Evolutionary conservation across 2,797 vertebrate species (phyloP).

Genomic region (Gymnopithys bicolor): DNA sequence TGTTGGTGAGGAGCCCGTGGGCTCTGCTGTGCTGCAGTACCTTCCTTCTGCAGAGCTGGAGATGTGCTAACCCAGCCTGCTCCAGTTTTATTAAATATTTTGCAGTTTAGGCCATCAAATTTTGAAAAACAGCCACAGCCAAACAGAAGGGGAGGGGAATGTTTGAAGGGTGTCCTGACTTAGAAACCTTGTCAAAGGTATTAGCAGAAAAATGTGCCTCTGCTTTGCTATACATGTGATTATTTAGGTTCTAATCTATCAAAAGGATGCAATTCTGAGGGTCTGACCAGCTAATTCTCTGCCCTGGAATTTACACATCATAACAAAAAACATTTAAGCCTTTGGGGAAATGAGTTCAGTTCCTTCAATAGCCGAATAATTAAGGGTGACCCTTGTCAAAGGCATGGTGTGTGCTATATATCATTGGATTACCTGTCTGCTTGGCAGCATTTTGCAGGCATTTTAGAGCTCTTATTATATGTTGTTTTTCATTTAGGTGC

Average conservation of each 20-base stretch:
- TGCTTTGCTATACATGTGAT: neutral
- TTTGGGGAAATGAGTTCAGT: slow-evolving; percentile 8
- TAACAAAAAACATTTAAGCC: neutral
- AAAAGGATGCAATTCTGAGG: neutral
- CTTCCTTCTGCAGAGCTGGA: neutral
- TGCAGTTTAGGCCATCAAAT: neutral
- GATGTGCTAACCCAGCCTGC: neutral
- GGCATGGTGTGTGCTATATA: neutral
- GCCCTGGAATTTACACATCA: slow-evolving; percentile 26
- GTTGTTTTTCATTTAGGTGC: slow-evolving; percentile 48
- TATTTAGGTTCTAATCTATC: slow-evolving; percentile 5
- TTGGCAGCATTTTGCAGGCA: neutral
- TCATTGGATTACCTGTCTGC: slow-evolving; percentile 6
- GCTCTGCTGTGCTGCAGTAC: neutral
- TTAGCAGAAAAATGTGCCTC: neutral
- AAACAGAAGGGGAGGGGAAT: neutral
- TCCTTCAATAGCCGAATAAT: neutral
- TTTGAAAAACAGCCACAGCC: neutral
- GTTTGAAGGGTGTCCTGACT: neutral
- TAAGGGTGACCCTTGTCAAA: slow-evolving; percentile 30
- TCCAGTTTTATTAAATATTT: neutral
- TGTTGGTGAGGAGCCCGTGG: no score
- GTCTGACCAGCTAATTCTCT: slow-evolving; percentile 2
- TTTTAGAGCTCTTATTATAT: neutral
- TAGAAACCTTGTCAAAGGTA: neutral